phyloP scores from a whole-genome alignment of 2,888 invertebrate genomes.

The Linnaemya vulpina region DNA sequence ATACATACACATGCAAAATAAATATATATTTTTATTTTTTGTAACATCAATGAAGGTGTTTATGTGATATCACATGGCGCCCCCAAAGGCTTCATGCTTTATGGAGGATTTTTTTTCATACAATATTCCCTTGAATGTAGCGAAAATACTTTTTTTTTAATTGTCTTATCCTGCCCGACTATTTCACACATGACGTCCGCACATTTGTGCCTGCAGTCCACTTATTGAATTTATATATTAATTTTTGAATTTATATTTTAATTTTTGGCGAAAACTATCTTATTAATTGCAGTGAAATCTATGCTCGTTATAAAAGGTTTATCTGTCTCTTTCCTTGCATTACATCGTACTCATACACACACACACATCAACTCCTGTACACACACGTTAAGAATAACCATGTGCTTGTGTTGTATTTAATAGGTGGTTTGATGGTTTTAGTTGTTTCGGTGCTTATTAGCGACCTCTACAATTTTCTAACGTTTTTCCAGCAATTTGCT shows the following conservation, averaged over 20 bases:
- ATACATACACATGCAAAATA: background rate
- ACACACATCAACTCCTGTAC: background rate
- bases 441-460: conserved; percentile 72
- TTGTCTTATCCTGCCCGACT: too few relatives aligned
- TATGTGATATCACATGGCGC: conserved; percentile 69
- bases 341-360: conserved; percentile 33
- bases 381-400: background rate
- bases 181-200: too few relatives aligned
- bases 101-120: conserved; percentile 9
- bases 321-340: conserved; percentile 15
- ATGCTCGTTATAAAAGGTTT: conserved; percentile 32
- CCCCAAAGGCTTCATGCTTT: conserved; percentile 65
- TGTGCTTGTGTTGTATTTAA: conserved; percentile 43
- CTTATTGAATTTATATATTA: too few relatives aligned
- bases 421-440: conserved; percentile 57
- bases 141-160: background rate
- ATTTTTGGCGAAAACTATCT: background rate
- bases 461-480: conserved; percentile 73
- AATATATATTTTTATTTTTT: background rate
- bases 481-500: conserved; percentile 76
- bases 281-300: background rate
- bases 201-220: too few relatives aligned
- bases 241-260: too few relatives aligned
- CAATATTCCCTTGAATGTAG: conserved; percentile 18
- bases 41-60: conserved; percentile 59